Evolutionary conservation across 2,797 vertebrate genomes (phyloP).

Genomic region (Sternarchorhynchus goeldii): DNA sequence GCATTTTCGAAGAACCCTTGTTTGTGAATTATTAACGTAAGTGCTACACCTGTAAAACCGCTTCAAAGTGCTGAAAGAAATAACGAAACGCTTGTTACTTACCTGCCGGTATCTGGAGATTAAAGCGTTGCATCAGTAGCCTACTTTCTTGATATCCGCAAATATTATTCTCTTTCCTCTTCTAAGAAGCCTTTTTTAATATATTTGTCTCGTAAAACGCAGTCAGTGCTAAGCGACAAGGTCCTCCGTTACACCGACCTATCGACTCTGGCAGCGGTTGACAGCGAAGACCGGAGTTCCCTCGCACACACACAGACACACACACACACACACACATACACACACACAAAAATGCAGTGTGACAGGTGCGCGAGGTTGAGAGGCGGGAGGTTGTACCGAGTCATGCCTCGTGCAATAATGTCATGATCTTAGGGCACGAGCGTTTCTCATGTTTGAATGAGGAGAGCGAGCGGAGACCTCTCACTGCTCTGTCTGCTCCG

Average conservation of each 20-base stretch:
- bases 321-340: too few relatives aligned
- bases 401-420: conserved; percentile 29
- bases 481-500: background rate
- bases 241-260: conserved; percentile 26
- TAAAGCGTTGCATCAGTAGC: background rate
- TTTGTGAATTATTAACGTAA: background rate
- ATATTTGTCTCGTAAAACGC: background rate
- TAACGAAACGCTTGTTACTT: background rate
- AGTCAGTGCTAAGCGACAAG: conserved; percentile 3
- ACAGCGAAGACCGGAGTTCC: conserved; percentile 9
- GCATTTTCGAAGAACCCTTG: background rate
- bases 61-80: background rate
- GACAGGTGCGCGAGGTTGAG: conserved; percentile 46
- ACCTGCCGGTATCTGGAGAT: conserved; percentile 1
- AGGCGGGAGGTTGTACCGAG: conserved; percentile 24
- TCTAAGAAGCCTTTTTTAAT: background rate
- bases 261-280: conserved; percentile 1
- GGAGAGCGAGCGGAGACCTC: background rate
- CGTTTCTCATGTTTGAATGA: background rate
- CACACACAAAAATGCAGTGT: background rate
- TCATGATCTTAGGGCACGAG: conserved; percentile 32
- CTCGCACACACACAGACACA: background rate
- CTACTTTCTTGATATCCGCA: conserved; percentile 21
- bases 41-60: background rate
- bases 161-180: conserved; percentile 11